Conservation (phyloP, 2,113 vertebrate species). For the Gymnobelideus leadbeateri region DNA sequence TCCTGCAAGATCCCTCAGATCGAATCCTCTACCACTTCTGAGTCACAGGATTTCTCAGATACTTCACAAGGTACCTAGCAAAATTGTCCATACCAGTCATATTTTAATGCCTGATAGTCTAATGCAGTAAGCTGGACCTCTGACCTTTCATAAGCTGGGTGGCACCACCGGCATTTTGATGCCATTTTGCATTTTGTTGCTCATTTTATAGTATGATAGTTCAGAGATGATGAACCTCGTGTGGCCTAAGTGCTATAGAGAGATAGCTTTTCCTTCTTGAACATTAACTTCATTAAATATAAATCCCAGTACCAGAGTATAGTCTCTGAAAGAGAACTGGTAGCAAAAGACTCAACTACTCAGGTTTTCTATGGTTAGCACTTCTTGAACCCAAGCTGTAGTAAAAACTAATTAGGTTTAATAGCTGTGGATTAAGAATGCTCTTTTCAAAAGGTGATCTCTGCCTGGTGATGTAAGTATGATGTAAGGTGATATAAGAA, state of each 20-base stretch:
- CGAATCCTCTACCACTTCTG: constrained; percentile 74
- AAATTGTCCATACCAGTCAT: accelerated
- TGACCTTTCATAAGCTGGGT: accelerated
- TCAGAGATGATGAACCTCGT: neutral
- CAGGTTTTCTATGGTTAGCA: neutral
- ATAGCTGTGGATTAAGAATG: neutral
- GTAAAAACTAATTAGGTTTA: neutral
- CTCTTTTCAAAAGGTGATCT: neutral
- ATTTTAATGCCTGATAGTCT: accelerated
- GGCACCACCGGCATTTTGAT: neutral
- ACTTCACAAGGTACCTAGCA: constrained; percentile 76
- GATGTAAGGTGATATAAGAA: too few species aligned
- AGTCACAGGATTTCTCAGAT: constrained; percentile 76
- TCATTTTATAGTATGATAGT: neutral
- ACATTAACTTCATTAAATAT: neutral
- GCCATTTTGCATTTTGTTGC: neutral
- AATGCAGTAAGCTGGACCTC: neutral
- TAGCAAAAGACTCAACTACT: neutral
- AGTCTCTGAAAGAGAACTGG: constrained; percentile 1
- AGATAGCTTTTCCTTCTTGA: neutral
- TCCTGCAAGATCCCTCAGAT: constrained; percentile 91
- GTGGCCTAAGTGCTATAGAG: neutral
- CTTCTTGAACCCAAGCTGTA: neutral
- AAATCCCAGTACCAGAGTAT: neutral
- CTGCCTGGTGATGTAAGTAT: neutral